Conservation (phyloP, 2,888 invertebrate genomes). For the Temnothorax unifasciatus region DNA sequence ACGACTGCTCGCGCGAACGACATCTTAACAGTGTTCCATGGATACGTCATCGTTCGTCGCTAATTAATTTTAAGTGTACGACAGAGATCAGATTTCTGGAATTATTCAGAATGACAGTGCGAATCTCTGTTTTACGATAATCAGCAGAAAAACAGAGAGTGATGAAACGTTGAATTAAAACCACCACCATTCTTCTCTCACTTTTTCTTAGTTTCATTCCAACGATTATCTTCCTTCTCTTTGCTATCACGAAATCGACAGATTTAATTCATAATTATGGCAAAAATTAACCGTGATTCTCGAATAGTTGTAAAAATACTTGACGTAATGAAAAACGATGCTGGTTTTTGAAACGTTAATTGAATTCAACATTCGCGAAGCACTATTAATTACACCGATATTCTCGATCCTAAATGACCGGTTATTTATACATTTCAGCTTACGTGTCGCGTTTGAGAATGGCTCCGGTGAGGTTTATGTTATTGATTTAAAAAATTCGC, state of each 20-base stretch:
- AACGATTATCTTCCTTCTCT: background rate
- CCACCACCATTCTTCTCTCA: background rate
- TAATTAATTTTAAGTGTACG: conserved; percentile 30
- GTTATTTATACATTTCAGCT: conserved; percentile 30
- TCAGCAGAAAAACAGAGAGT: background rate
- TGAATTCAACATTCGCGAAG: background rate
- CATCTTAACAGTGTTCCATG: conserved; percentile 34
- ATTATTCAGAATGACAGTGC: background rate
- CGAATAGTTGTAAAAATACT: background rate
- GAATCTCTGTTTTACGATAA: conserved; percentile 3
- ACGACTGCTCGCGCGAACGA: conserved; percentile 44
- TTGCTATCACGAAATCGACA: background rate
- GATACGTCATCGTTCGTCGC: conserved; percentile 34
- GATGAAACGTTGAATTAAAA: background rate
- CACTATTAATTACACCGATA: background rate
- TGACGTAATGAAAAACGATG: background rate
- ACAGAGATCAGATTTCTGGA: background rate
- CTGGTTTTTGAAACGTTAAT: background rate
- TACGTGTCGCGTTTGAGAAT: conserved; percentile 12
- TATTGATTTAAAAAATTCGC: conserved; percentile 46
- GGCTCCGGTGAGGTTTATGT: conserved; percentile 19
- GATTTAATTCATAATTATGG: background rate
- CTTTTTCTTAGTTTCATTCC: background rate
- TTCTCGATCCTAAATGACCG: background rate
- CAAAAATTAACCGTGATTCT: background rate